phyloP scores from a whole-genome alignment of 1,140 invertebrate genomes.

The Drosophila seguyi region DNA sequence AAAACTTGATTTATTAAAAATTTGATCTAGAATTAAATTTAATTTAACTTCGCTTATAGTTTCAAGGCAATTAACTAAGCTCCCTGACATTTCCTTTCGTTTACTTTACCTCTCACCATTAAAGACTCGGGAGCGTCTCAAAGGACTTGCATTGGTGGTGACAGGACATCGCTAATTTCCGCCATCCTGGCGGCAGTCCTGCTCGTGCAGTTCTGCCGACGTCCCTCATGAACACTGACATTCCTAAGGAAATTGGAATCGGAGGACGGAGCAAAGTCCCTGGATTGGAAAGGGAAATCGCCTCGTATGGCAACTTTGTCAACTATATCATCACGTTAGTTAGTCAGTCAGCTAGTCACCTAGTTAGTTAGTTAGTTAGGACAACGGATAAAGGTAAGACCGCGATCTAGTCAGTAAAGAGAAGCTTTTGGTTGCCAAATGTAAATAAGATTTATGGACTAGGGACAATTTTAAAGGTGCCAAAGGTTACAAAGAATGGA shows the following conservation, averaged over 20 bases:
- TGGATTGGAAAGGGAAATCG: slow-evolving; percentile 13
- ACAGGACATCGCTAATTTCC: slow-evolving; percentile 60
- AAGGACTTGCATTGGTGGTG: slow-evolving; percentile 30
- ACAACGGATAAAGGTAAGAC: slow-evolving; percentile 47
- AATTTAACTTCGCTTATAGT: not conserved
- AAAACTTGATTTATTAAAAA: not conserved
- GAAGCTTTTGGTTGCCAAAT: slow-evolving; percentile 26
- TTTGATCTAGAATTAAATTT: not conserved
- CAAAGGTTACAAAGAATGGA: slow-evolving; percentile 3
- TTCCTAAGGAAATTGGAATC: slow-evolving; percentile 3
- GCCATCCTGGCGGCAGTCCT: slow-evolving; percentile 53
- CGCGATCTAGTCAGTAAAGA: slow-evolving; percentile 32
- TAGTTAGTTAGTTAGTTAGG: slow-evolving; percentile 78
- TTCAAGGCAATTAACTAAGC: slow-evolving; percentile 25
- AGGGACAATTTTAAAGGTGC: too few relatives aligned
- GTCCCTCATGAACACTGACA: slow-evolving; percentile 64
- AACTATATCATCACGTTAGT: slow-evolving; percentile 80
- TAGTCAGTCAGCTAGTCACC: slow-evolving; percentile 77
- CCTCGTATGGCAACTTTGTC: slow-evolving; percentile 47
- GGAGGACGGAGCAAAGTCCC: not conserved
- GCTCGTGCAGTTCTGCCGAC: slow-evolving; percentile 39
- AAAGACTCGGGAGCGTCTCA: slow-evolving; percentile 45
- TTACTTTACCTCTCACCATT: slow-evolving; percentile 5
- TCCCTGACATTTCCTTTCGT: not conserved
- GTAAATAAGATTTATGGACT: slow-evolving; percentile 31